These are phyloP conservation scores for Bungarus multicinctus DNA, from an alignment of 2,113 vertebrate genomes.

Conservation along the genomic window DNA sequence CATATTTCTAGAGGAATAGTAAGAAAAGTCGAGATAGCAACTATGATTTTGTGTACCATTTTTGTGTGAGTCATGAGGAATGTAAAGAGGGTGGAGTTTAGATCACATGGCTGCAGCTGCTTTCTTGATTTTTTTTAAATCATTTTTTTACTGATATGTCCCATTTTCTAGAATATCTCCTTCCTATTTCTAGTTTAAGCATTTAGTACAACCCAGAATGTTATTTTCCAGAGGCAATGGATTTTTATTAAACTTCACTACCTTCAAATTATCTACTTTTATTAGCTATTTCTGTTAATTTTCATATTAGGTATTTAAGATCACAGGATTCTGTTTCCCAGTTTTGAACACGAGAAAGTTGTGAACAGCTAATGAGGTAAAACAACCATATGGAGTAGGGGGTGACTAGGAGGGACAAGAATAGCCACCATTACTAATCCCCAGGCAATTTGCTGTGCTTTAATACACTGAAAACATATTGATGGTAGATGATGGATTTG, in stretches of 20 bases:
- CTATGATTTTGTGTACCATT: not conserved
- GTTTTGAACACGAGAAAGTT: not conserved
- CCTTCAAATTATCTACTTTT: not conserved
- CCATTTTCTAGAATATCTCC: not conserved
- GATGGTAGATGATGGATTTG: not conserved
- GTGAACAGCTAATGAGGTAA: not conserved
- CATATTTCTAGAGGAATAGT: not conserved
- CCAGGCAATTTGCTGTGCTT: not conserved
- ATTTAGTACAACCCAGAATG: not conserved
- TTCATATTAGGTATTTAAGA: not conserved
- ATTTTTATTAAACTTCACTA: conserved; percentile 9
- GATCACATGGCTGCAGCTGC: not conserved
- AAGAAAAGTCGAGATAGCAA: not conserved
- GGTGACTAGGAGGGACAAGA: not conserved
- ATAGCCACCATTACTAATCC: not conserved
- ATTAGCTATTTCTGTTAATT: not conserved
- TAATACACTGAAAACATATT: not conserved
- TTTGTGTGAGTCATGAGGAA: not conserved
- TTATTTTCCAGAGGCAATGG: not conserved
- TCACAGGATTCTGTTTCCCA: not conserved
- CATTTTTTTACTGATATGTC: not conserved
- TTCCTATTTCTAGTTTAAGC: not conserved
- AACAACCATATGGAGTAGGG: not conserved
- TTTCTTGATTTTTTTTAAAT: not conserved
- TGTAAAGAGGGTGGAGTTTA: not conserved